Evolutionary conservation across 2,888 invertebrate species (phyloP).

Genomic region (Himalopsyche japonica): DNA sequence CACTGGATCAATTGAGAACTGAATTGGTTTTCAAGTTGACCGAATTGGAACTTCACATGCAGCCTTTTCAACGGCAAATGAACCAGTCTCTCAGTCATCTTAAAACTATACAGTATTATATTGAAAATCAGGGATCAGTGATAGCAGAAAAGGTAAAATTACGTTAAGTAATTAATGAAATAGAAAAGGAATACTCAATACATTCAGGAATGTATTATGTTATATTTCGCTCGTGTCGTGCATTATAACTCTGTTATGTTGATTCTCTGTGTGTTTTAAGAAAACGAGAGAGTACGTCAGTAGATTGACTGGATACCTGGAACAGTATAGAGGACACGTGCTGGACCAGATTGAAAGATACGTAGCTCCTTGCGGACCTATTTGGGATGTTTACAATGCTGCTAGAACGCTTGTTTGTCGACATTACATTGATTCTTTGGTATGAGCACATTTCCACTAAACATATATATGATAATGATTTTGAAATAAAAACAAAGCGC

Average conservation of each 20-base stretch:
- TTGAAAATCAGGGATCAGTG: slow-evolving; percentile 71
- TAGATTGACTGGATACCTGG: slow-evolving; percentile 67
- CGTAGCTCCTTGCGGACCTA: slow-evolving; percentile 71
- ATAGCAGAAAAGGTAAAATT: slow-evolving; percentile 68
- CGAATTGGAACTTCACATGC: slow-evolving; percentile 71
- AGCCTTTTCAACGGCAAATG: slow-evolving; percentile 71
- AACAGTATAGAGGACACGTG: slow-evolving; percentile 70
- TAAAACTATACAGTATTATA: slow-evolving; percentile 75
- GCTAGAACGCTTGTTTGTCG: slow-evolving; percentile 65
- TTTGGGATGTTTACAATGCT: slow-evolving; percentile 72
- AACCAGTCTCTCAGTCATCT: slow-evolving; percentile 76
- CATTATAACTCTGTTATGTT: neutral
- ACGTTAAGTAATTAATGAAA: neutral
- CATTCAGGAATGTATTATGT: neutral
- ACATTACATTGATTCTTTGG: slow-evolving; percentile 68
- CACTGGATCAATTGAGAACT: slow-evolving; percentile 70
- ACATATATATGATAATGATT: too few species aligned
- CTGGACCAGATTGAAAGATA: slow-evolving; percentile 64
- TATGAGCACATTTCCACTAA: too few species aligned
- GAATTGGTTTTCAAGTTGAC: slow-evolving; percentile 77
- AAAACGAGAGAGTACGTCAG: slow-evolving; percentile 61
- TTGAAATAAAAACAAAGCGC: too few species aligned
- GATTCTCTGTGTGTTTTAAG: slow-evolving; percentile 51
- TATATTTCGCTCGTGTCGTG: slow-evolving; percentile 1
- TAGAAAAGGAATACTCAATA: too few species aligned